Base-by-base conservation (phyloP, 1,140 invertebrate genomes). In the Euwallacea similis region DNA sequence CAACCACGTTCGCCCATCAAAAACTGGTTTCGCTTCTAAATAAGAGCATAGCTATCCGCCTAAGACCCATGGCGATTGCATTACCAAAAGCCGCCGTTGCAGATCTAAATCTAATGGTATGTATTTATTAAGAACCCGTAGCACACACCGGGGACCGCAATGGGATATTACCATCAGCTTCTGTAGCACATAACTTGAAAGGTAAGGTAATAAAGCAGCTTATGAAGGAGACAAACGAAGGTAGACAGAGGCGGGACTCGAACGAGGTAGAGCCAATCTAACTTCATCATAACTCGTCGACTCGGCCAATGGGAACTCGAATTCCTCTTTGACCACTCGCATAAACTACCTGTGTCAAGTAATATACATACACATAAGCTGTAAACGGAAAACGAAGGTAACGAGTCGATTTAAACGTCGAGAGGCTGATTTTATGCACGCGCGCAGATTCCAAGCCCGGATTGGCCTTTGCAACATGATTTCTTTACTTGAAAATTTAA, bases 281-380 rank as follows among this genome's bases (percentile, higher is more conserved):
- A 75, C 76, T 74, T 79, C 77, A 75, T 80, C 79, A 80, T 80
- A 80, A 80, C 79, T 78, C 75, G 76, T 72, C 71, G 74, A 71
- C 56, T 66, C 77, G 67, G 73, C 79, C 79, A 80, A 80, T 80
- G 72, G 73, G 74, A 66, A 71, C 50, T 69, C 72, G 75, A 73
- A 79, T 80, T 75, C 76, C 75, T 79, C 78, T 79, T 80, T 79
- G 77, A 79, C 78, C 78, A 77, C 71, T 80, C 79, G 76, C 76
- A 79, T 80, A 80, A 80, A 80, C 74, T 77, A 80, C 69, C 74
- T 74, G 72, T 77, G 77, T 78, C 77, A 71, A 73, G 61, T 74
- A 67, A 76, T 73, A 74, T 76, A 74, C 73, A 74, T 76, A 71
- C 66, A 73, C 63, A 72, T 72, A 68, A 68, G 66, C 65, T 68